A percentile compares a stretch with the other conserved stretches of the same genome.
These are phyloP conservation scores for Manacus vitellinus DNA, from an alignment of 2,113 vertebrate genomes.

Conservation along the genomic window DNA sequence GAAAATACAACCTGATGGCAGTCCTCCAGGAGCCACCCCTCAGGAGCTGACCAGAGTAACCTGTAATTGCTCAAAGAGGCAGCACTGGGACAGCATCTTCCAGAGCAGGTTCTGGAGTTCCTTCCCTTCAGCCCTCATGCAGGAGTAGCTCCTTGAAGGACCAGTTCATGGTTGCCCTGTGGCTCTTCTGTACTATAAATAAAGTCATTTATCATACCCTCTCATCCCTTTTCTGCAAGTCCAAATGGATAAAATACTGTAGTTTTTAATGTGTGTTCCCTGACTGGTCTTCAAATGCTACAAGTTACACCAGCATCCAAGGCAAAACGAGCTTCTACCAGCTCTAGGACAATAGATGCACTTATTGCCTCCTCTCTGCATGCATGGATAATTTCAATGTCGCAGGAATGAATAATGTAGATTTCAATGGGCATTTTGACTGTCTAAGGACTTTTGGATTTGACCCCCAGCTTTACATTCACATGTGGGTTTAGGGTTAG, in stretches of 20 bases:
- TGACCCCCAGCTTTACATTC: not conserved
- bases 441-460: not conserved
- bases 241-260: not conserved
- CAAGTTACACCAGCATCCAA: not conserved
- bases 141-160: conserved; percentile 14
- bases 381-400: not conserved
- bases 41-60: not conserved
- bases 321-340: not conserved
- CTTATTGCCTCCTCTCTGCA: not conserved
- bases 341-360: not conserved
- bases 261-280: not conserved
- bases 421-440: not conserved
- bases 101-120: not conserved
- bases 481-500: not conserved
- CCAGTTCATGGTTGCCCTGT: not conserved
- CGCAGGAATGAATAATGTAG: not conserved
- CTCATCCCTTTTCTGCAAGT: not conserved
- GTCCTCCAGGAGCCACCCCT: not conserved
- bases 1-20: conserved; percentile 68
- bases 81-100: conserved; percentile 28
- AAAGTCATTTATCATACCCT: not conserved
- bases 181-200: conserved; percentile 10
- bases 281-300: not conserved
- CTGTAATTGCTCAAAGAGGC: conserved; percentile 10
- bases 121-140: not conserved